A percentile compares a stretch with the other conserved stretches of the same genome.
These are phyloP conservation scores for Noctilio leporinus DNA, from an alignment of 2,113 vertebrate species.

Conservation along the genomic window DNA sequence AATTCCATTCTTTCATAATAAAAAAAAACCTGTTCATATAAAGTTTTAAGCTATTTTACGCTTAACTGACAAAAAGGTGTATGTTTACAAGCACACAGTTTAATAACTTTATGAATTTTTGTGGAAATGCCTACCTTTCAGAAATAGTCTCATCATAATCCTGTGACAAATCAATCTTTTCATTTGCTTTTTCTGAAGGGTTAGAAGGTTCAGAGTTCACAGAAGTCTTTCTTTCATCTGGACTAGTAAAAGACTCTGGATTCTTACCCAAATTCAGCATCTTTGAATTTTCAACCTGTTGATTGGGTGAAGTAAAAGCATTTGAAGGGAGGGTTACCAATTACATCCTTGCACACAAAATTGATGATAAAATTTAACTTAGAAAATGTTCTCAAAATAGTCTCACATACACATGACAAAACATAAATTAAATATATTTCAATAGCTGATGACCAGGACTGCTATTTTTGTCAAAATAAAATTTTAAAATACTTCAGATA, in stretches of 20 bases:
- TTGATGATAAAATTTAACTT: background rate
- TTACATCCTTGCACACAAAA: background rate
- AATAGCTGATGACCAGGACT: background rate
- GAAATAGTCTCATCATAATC: conserved; percentile 30
- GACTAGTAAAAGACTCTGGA: background rate
- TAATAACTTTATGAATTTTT: conserved; percentile 3
- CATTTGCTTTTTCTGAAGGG: conserved; percentile 12
- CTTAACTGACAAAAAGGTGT: background rate
- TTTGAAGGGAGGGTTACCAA: background rate
- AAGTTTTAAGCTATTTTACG: background rate
- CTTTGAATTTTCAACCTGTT: conserved; percentile 50
- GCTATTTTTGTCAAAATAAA: background rate
- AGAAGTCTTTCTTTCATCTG: background rate
- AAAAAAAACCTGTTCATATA: background rate
- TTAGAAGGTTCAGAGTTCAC: background rate
- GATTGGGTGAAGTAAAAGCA: conserved; percentile 8
- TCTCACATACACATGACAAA: background rate
- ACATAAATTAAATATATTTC: background rate
- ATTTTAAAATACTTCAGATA: background rate
- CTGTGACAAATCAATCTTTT: conserved; percentile 10
- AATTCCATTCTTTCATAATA: background rate
- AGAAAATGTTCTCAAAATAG: conserved; percentile 19
- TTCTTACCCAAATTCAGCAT: background rate
- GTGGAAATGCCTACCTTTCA: conserved; percentile 62
- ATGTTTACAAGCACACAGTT: background rate